Base-by-base conservation (phyloP, 2,113 vertebrate genomes). In the Silurus asotus region DNA sequence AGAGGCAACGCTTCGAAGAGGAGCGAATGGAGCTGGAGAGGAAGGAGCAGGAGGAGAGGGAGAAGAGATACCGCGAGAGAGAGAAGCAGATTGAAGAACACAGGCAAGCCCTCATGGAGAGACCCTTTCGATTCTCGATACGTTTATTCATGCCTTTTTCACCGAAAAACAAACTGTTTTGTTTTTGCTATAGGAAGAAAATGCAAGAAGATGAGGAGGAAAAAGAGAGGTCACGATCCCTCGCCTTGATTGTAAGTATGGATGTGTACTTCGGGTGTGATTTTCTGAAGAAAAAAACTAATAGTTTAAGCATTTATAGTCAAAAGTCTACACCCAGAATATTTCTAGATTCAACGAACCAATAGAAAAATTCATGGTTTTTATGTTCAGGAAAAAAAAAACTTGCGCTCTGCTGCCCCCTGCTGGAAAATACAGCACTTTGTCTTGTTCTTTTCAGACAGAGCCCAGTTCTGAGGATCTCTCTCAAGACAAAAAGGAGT, bases 1-100 rank as follows among this genome's bases (percentile, higher is more conserved):
- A 98, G 90, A 95, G 96, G 53, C 96, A 98, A 90, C 94, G 96
- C 45, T 99, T 97, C 0, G 98, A 99, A 90, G 96, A 97, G 86
- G 98, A 99, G 88, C 92, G 97, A 6, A 98, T 98, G 97, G 98
- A 98, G 91, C 96, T 98, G 93, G 97, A 98, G 90, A 93, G 94
- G 83, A 94, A 96, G 93, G 97, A 99, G 94, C 97, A 99, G 92
- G 98, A 98, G 91, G 97, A 98, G 88, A 93, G 97, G 0, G 97
- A 99, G 91, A 93, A 94, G 90, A 96, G 97, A 87, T 97, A 98
- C 92, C 94, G 96, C 3, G 97, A 98, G 92, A 95, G 97, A 0
- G 97, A 98, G 89, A 92, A 86, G 91, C 96, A 99, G 95, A 99
- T 99, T 0, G 97, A 99, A 91, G 98, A 99, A 91, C 97, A 98